These are phyloP conservation scores for Laspeyria flexula DNA, from an alignment of 2,888 invertebrate species.

Conservation along the genomic window DNA sequence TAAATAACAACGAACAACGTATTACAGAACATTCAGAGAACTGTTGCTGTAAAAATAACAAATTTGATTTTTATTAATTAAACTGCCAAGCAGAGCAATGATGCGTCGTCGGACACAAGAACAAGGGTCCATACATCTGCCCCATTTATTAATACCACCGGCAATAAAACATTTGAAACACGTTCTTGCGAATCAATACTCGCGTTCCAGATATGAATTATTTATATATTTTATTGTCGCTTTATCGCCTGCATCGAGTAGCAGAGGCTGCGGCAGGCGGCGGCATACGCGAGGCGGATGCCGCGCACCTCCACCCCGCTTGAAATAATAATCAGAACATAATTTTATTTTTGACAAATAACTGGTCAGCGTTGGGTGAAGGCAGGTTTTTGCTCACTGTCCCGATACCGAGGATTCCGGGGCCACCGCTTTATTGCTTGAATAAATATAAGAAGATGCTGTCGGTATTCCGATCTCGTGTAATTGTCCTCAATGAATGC, in stretches of 20 bases:
- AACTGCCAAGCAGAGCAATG: conserved; percentile 68
- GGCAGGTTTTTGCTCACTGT: conserved; percentile 64
- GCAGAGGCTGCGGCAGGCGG: conserved; percentile 52
- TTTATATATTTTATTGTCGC: conserved; percentile 84
- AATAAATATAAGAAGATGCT: conserved; percentile 61
- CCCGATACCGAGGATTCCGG: conserved; percentile 54
- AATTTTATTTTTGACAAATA: conserved; percentile 85
- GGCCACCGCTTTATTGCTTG: conserved; percentile 51
- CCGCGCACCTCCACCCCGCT: conserved; percentile 56
- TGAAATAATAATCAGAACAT: conserved; percentile 83
- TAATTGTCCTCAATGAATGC: conserved; percentile 57
- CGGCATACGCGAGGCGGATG: conserved; percentile 41
- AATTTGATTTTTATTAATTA: conserved; percentile 78
- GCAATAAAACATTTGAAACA: conserved; percentile 84
- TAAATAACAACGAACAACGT: not conserved
- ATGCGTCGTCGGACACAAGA: conserved; percentile 56
- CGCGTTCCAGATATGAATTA: conserved; percentile 77
- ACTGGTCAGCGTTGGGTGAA: conserved; percentile 65
- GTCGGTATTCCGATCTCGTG: conserved; percentile 60
- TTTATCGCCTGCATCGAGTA: conserved; percentile 79
- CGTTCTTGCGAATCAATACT: conserved; percentile 84
- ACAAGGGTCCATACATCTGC: conserved; percentile 73
- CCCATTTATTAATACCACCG: conserved; percentile 78
- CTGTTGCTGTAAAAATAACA: conserved; percentile 52
- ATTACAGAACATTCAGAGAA: conserved; percentile 18